Evolutionary conservation across 2,888 invertebrate species (phyloP).

Genomic region (Cephalotes varians): DNA sequence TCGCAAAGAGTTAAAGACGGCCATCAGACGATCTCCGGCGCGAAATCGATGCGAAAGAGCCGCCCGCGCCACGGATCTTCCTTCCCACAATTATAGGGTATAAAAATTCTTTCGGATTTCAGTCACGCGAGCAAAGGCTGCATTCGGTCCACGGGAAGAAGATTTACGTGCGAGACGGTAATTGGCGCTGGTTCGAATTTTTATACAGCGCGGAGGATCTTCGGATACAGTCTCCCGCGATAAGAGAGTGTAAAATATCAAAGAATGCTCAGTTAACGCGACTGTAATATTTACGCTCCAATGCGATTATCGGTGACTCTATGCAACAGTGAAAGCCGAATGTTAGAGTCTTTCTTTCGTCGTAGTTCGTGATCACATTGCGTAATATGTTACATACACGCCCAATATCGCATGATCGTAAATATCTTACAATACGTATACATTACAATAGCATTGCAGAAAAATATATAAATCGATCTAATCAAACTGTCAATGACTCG

Average conservation of each 20-base stretch:
- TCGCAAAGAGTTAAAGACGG: slow-evolving; percentile 65
- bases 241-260: slow-evolving; percentile 33
- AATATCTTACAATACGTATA: slow-evolving; percentile 14
- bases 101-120: slow-evolving; percentile 78
- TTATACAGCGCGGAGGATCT: slow-evolving; percentile 15
- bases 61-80: slow-evolving; percentile 73
- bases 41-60: slow-evolving; percentile 72
- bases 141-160: slow-evolving; percentile 65
- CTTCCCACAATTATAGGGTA: slow-evolving; percentile 79
- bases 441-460: not conserved
- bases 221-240: slow-evolving; percentile 24
- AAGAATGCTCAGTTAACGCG: not conserved
- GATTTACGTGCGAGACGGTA: slow-evolving; percentile 61
- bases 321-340: slow-evolving; percentile 26
- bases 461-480: not conserved
- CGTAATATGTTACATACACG: not conserved
- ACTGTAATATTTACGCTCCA: slow-evolving; percentile 4
- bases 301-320: slow-evolving; percentile 7
- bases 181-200: slow-evolving; percentile 45
- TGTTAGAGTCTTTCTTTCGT: slow-evolving; percentile 3
- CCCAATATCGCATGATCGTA: not conserved
- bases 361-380: not conserved
- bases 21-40: slow-evolving; percentile 68
- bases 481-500: not conserved
- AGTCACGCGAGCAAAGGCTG: slow-evolving; percentile 77